Evolutionary conservation across 2,888 invertebrate species (phyloP), one percentile per base, ranked within the genome.

Genomic region (Drosophila anomelani): DNA sequence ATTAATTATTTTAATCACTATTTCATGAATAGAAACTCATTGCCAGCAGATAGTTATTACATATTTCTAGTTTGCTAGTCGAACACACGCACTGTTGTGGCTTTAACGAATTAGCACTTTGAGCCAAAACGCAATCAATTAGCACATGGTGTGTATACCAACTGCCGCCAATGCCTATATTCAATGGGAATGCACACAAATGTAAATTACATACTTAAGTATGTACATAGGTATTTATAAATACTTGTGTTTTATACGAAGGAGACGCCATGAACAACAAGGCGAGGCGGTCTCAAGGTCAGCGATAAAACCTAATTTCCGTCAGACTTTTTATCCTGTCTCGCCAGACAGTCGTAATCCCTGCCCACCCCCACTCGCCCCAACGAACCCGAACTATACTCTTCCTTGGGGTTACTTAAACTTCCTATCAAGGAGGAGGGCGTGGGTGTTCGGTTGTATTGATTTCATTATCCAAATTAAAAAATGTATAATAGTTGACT

Each of bases 271-370:
- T 43, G 74, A 55, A 32, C 36, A 58, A 32, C 41, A 26, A 46
- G 53, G 26, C 38, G 39, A 47, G 32, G 17, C 29, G n/a, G 47
- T 32, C 51, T 44, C 79, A 79, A 79, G 79, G 79, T 81, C 79
- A 78, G 58, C 54, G 64, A 34, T 63, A 69, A 55, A 60, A 53
- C 51, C 63, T 54, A 51, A 66, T 47, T 41, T 63, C n/a, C 62
- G 39, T 51, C 17, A 66, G 56, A 55, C 66, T 63, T 53, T 49
- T 64, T 56, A 58, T 62, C 41, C 55, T 62, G 66, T 72, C 73
- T 62, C 51, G 64, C 62, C 71, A 67, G 71, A 71, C 69, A 44
- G 60, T 34, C 44, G 60, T 47, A 41, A 57, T 56, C 51, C 62
- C 36, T 32, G 34, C 51, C 10, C 41, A 29, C 29, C 20, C 23